phyloP scores from a whole-genome alignment of 2,113 vertebrate genomes.

The Phrynosoma blainvillii region DNA sequence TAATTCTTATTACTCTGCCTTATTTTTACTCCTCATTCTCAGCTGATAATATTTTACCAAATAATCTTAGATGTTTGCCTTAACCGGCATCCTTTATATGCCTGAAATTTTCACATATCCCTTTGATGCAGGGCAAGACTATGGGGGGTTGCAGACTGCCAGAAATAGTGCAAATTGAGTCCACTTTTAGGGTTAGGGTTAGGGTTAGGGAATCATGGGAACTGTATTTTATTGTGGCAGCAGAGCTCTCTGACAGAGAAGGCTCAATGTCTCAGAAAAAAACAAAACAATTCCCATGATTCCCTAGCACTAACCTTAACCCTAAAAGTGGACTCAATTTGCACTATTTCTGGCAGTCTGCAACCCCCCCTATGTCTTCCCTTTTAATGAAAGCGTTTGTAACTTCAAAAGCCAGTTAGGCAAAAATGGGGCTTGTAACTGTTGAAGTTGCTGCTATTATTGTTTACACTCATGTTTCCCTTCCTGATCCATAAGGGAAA shows the following conservation, averaged over 20 bases:
- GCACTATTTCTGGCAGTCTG: too few species aligned
- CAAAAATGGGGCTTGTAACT: not conserved
- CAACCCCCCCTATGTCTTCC: too few species aligned
- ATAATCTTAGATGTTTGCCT: not conserved
- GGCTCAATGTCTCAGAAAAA: too few species aligned
- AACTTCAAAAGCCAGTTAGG: not conserved
- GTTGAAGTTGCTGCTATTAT: not conserved
- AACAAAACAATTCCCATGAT: too few species aligned
- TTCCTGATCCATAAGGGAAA: not conserved
- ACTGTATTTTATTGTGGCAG: too few species aligned
- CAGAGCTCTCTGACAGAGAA: too few species aligned
- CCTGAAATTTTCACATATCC: not conserved
- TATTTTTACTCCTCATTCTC: not conserved
- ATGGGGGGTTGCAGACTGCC: too few species aligned
- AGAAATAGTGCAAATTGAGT: too few species aligned
- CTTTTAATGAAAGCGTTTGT: slow-evolving; percentile 12
- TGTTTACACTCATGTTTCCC: not conserved
- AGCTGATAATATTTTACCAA: not conserved
- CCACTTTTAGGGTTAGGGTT: too few species aligned
- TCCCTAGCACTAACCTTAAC: too few species aligned
- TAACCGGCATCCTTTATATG: not conserved
- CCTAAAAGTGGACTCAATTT: too few species aligned
- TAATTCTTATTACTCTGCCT: slow-evolving; percentile 3
- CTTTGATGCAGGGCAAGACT: not conserved
- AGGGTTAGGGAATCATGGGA: too few species aligned